Percentiles rank a stretch among this genome's conserved stretches.
phyloP scores from a whole-genome alignment of 2,888 invertebrate species.

The Amiota minor region DNA sequence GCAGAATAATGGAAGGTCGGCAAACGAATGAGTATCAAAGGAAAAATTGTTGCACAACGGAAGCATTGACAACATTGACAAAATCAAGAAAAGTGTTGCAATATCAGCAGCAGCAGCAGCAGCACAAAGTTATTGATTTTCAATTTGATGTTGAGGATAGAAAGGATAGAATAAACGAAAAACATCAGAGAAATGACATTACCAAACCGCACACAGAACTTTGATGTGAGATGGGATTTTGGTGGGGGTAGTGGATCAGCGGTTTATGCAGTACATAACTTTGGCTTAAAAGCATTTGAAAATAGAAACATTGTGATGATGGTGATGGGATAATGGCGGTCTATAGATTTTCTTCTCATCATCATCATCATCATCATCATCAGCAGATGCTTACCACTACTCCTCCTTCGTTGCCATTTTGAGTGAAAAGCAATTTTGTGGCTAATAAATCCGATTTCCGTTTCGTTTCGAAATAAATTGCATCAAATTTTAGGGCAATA shows the following conservation, averaged over 20 bases:
- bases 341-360: no score
- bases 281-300: constrained; percentile 44
- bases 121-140: constrained; percentile 61
- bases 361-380: no score
- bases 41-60: not conserved
- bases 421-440: constrained; percentile 68
- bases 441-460: constrained; percentile 72
- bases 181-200: constrained; percentile 27
- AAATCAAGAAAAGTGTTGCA: constrained; percentile 28
- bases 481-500: constrained; percentile 31
- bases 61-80: not conserved
- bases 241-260: no score
- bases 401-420: no score
- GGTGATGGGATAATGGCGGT: no score
- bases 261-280: no score
- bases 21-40: not conserved
- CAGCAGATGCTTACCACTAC: no score
- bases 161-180: constrained; percentile 41
- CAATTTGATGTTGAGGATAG: constrained; percentile 57
- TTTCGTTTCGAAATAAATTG: constrained; percentile 69
- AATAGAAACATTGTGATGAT: not conserved
- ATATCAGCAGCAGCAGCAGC: no score
- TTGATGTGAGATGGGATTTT: no score
- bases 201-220: not conserved
- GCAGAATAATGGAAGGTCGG: not conserved